phyloP scores from a whole-genome alignment of 2,888 invertebrate genomes.

The Tachina grossa region DNA sequence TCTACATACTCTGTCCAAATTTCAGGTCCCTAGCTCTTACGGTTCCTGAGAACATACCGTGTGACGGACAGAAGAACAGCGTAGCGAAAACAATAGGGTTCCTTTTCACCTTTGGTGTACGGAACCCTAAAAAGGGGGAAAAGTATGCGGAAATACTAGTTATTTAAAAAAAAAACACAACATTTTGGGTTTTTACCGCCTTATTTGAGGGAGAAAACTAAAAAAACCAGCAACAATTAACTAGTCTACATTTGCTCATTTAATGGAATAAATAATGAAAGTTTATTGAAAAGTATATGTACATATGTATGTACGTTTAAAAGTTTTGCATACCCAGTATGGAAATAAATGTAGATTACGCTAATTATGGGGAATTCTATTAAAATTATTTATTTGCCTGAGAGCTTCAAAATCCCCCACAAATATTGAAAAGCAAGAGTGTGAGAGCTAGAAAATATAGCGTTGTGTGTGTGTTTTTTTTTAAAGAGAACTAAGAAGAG shows the following conservation, averaged over 20 bases:
- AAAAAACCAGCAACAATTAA: slow-evolving; percentile 18
- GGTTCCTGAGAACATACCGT: too few species aligned
- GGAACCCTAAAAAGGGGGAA: slow-evolving; percentile 29
- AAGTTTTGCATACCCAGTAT: not conserved
- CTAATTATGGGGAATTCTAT: slow-evolving; percentile 70
- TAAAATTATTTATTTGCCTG: slow-evolving; percentile 34
- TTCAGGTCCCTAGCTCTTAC: too few species aligned
- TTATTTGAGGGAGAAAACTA: slow-evolving; percentile 19
- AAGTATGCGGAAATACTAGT: slow-evolving; percentile 37
- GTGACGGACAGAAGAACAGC: too few species aligned
- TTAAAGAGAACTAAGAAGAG: slow-evolving; percentile 33
- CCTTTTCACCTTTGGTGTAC: too few species aligned
- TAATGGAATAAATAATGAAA: slow-evolving; percentile 7
- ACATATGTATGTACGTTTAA: slow-evolving; percentile 18
- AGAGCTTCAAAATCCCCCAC: slow-evolving; percentile 67
- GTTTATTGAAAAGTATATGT: not conserved
- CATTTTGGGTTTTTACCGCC: slow-evolving; percentile 59
- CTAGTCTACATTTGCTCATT: slow-evolving; percentile 4
- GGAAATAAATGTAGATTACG: slow-evolving; percentile 41
- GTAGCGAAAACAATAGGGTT: too few species aligned
- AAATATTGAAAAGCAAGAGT: slow-evolving; percentile 19
- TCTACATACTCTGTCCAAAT: too few species aligned
- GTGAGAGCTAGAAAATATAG: slow-evolving; percentile 4
- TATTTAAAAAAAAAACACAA: slow-evolving; percentile 24
- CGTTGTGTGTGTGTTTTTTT: not conserved